phyloP scores from a whole-genome alignment of 1,140 invertebrate genomes.

The Mizuhopecten yessoensis region DNA sequence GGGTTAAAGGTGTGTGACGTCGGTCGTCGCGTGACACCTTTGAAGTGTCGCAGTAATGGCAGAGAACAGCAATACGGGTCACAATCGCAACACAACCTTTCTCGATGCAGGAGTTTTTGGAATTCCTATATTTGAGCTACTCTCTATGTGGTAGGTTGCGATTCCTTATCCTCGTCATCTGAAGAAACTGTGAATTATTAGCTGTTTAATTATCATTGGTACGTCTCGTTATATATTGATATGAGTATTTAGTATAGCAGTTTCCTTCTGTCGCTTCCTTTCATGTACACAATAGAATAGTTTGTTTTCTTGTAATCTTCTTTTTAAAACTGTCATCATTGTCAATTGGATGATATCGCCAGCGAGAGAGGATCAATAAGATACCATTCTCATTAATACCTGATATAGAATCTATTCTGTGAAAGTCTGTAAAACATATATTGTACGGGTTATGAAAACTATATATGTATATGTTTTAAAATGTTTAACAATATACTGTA shows the following conservation, averaged over 20 bases:
- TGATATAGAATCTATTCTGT: no score
- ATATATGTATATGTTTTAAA: no score
- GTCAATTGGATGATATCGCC: neutral
- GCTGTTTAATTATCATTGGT: neutral
- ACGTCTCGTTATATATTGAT: neutral
- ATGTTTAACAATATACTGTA: no score
- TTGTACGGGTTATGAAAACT: no score
- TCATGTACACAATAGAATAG: neutral
- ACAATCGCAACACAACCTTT: neutral
- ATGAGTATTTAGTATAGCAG: neutral
- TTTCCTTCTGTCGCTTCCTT: neutral
- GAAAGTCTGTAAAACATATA: no score
- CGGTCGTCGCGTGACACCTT: neutral
- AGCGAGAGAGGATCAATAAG: neutral
- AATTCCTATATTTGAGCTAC: constrained; percentile 1
- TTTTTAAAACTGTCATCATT: neutral
- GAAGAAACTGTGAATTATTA: neutral
- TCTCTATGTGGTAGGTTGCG: neutral
- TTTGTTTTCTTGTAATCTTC: neutral
- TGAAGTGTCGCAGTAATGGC: neutral
- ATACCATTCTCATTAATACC: no score
- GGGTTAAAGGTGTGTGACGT: neutral
- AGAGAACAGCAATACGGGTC: neutral
- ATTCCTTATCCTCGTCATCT: neutral
- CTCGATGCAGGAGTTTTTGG: neutral